Evolutionary conservation across 92 coral and sea anemone species (phyloP), one percentile per base, ranked within the genome.

Genomic region (Porites evermanni): DNA sequence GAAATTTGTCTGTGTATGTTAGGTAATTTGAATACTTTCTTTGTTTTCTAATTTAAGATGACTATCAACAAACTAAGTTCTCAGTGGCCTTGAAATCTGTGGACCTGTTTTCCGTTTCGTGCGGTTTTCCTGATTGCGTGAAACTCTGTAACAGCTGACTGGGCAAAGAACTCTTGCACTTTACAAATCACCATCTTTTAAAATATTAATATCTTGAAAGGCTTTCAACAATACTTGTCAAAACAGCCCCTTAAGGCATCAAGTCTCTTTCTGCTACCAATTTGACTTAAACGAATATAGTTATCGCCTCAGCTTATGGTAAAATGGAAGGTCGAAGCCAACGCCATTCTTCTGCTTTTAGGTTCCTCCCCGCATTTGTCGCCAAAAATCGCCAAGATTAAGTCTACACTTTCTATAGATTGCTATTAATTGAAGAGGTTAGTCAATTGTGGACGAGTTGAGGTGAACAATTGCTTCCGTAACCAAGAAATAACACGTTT

Each of bases 401-500:
- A 52, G 86, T n/a, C 32, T 74, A 23, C 70, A 72, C 79, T 72
- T 59, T 29, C 80, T 73, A 17, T 63, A 74, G 58, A 74, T 63
- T 47, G 87, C 87, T 66, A 68, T 72, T 88, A 86, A 81, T 76
- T 90, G 87, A 90, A 80, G 83, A 90, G 83, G 87, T 86, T 90
- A 85, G 87, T 86, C 84, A 81, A 80, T 86, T 90, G 87, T 71
- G 53, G 73, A 59, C 26, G 64, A 85, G 70, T 80, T 88, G 91
- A 91, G 87, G 60, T 72, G 74, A 83, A 88, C 91, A 89, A 94
- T 92, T 81, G 93, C 74, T 79, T 64, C 58, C 81, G 93, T 92
- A 84, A 79, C 94, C 92, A 68, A 94, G 97, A 84, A 94, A 89
- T 91, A 59, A 58, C 71, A 90, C 89, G 84, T 89, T 82, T 69